phyloP scores from a whole-genome alignment of 2,888 invertebrate genomes.

The Rhagium mordax region DNA sequence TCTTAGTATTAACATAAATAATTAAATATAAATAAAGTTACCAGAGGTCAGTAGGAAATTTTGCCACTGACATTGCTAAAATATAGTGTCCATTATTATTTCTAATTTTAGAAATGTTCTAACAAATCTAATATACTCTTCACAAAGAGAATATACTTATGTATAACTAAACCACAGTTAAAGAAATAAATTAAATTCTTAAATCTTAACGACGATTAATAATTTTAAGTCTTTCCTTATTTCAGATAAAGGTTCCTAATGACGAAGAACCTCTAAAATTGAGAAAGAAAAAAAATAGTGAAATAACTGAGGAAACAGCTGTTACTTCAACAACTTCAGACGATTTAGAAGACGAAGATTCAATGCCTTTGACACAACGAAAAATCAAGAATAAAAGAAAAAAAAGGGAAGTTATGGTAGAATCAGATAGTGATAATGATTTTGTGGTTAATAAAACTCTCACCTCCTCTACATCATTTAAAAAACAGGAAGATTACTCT shows the following conservation, averaged over 20 bases:
- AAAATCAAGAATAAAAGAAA: neutral
- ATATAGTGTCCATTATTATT: too few species aligned
- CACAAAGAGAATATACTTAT: too few species aligned
- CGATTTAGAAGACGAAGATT: constrained; percentile 27
- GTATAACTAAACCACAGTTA: neutral
- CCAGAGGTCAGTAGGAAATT: too few species aligned
- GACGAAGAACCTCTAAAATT: constrained; percentile 12
- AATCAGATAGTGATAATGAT: constrained; percentile 27
- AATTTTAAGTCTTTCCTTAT: neutral
- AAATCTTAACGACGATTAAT: too few species aligned
- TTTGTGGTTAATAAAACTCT: constrained; percentile 9
- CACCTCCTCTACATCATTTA: constrained; percentile 38
- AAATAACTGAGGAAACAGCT: constrained; percentile 50
- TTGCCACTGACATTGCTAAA: too few species aligned
- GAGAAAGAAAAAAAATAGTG: constrained; percentile 35
- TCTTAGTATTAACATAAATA: too few species aligned
- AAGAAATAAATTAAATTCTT: neutral
- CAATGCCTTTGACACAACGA: neutral
- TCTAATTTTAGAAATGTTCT: too few species aligned
- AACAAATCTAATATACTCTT: too few species aligned
- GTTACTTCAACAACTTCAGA: constrained; percentile 51
- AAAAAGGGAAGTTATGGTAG: neutral
- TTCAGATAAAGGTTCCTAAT: constrained; percentile 15
- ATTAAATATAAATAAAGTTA: too few species aligned
- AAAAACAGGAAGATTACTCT: neutral